Conservation (phyloP, 2,113 vertebrate species). For the Falco punctatus region DNA sequence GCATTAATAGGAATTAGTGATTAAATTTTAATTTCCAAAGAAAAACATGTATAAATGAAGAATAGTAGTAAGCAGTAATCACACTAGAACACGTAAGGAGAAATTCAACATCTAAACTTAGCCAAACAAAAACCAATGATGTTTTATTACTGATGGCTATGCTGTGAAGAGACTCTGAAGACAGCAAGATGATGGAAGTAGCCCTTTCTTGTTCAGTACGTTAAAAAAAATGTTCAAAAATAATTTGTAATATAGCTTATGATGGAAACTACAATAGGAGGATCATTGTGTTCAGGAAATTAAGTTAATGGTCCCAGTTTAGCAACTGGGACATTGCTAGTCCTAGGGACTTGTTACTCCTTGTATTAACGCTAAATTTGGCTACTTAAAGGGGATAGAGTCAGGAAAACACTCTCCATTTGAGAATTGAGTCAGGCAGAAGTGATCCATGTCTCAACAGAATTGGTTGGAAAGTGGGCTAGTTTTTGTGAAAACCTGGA, state of each 20-base stretch:
- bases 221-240: not conserved
- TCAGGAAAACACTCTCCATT: not conserved
- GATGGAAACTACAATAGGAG: not conserved
- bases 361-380: not conserved
- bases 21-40: slow-evolving; percentile 23
- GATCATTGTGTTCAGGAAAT: not conserved
- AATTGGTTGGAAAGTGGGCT: not conserved
- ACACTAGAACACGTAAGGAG: not conserved
- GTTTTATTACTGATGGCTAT: not conserved
- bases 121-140: not conserved
- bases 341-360: not conserved
- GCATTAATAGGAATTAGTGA: not conserved
- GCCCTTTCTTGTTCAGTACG: not conserved
- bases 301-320: not conserved
- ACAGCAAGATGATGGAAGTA: not conserved
- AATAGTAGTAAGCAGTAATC: not conserved
- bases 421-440: not conserved
- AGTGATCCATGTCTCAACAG: not conserved
- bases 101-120: not conserved
- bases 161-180: not conserved
- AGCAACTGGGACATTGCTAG: not conserved
- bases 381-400: not conserved
- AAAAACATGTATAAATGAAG: not conserved
- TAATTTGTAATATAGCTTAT: not conserved
- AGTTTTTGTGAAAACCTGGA: not conserved